phyloP scores from a whole-genome alignment of 2,797 vertebrate genomes.

The Sylvilagus floridanus region DNA sequence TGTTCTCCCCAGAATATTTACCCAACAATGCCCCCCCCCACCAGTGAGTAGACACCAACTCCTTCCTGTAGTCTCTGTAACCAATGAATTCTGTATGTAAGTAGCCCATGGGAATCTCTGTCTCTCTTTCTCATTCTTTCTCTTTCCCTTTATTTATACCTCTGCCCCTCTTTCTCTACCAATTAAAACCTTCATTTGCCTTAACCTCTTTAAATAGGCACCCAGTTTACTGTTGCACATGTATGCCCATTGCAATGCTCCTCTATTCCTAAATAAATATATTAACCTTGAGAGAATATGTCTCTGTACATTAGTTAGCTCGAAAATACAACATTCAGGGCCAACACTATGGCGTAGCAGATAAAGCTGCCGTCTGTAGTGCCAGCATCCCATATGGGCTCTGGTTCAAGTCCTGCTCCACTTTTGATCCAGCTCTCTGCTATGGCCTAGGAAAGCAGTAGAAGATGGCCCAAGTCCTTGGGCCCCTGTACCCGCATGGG shows the following conservation, averaged over 20 bases:
- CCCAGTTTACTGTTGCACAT: neutral
- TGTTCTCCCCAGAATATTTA: neutral
- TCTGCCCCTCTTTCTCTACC: neutral
- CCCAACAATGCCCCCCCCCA: accelerated
- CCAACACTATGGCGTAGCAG: too few species aligned
- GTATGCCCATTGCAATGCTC: neutral
- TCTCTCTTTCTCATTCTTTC: neutral
- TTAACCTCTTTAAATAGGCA: neutral
- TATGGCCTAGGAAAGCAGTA: too few species aligned
- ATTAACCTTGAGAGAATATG: neutral
- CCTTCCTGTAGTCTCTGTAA: neutral
- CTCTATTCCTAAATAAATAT: neutral
- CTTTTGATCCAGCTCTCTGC: too few species aligned
- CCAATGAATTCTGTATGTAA: neutral
- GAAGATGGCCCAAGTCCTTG: too few species aligned
- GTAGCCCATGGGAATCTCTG: neutral
- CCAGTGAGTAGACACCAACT: neutral
- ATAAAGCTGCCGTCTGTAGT: too few species aligned
- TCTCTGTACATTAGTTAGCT: neutral
- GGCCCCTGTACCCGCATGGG: too few species aligned
- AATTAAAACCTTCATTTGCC: neutral
- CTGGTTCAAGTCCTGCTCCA: too few species aligned
- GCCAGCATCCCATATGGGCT: too few species aligned
- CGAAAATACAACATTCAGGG: neutral
- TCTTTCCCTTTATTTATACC: too few species aligned